Percentiles rank a stretch among this genome's conserved stretches.
phyloP scores from a whole-genome alignment of 2,113 vertebrate species.

The Engystomops pustulosus region DNA sequence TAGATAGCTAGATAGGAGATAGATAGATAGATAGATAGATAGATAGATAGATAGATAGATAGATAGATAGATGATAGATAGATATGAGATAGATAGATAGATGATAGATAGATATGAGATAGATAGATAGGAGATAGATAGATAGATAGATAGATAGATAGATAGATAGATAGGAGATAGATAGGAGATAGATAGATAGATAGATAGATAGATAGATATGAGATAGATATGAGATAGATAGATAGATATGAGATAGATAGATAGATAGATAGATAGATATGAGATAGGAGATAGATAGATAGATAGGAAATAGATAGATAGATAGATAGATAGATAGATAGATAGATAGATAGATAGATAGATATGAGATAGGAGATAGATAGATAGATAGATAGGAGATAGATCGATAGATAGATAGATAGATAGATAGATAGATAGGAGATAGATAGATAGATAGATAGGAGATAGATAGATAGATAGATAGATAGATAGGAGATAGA shows the following conservation, averaged over 20 bases:
- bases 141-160: too few relatives aligned
- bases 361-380: neutral
- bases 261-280: too few relatives aligned
- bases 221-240: too few relatives aligned
- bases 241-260: too few relatives aligned
- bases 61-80: neutral
- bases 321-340: constrained; percentile 11
- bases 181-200: constrained; percentile 15
- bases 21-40: constrained; percentile 16
- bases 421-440: constrained; percentile 6
- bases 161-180: too few relatives aligned
- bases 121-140: too few relatives aligned
- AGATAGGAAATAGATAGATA: too few relatives aligned
- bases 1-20: neutral
- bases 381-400: neutral
- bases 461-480: too few relatives aligned
- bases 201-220: neutral
- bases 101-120: too few relatives aligned
- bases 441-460: too few relatives aligned
- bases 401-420: neutral
- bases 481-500: too few relatives aligned
- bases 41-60: constrained; percentile 11
- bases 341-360: neutral
- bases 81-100: neutral
- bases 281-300: too few relatives aligned